Conservation (phyloP, 1,140 invertebrate species). For the Bombus vancouverensis region DNA sequence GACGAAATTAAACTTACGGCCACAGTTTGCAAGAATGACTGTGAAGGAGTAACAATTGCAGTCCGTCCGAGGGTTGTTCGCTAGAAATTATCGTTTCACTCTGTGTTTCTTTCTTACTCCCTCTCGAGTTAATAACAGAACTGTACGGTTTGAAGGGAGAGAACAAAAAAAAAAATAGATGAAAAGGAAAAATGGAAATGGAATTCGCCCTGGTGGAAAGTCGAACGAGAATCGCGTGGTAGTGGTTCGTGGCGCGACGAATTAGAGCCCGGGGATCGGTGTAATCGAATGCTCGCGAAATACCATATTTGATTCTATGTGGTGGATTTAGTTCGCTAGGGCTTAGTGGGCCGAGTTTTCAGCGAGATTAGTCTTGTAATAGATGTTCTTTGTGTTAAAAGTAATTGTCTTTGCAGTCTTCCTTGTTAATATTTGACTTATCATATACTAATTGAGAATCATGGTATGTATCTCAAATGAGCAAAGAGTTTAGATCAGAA, state of each 20-base stretch:
- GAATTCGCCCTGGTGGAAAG: conserved; percentile 5
- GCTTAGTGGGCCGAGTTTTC: too few species aligned
- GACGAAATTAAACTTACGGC: conserved; percentile 59
- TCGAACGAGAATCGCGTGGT: conserved; percentile 5
- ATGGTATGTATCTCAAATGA: too few species aligned
- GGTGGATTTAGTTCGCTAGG: background rate
- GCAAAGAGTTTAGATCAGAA: too few species aligned
- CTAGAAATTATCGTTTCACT: conserved; percentile 27
- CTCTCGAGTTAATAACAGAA: conserved; percentile 16
- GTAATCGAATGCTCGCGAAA: conserved; percentile 4
- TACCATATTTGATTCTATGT: conserved; percentile 12
- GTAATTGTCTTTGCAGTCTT: background rate
- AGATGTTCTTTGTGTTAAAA: background rate
- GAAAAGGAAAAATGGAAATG: background rate
- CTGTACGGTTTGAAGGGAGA: background rate
- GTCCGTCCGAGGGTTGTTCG: background rate
- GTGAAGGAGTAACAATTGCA: background rate
- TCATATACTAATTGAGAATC: background rate
- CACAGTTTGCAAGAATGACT: conserved; percentile 25
- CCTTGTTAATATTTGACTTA: background rate
- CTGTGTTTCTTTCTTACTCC: background rate
- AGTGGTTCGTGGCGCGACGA: conserved; percentile 15
- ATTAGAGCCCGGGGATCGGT: conserved; percentile 1
- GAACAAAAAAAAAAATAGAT: background rate
- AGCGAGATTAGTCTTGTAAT: background rate